phyloP scores from a whole-genome alignment of 2,113 vertebrate species.

The Neodon shergylaensis region DNA sequence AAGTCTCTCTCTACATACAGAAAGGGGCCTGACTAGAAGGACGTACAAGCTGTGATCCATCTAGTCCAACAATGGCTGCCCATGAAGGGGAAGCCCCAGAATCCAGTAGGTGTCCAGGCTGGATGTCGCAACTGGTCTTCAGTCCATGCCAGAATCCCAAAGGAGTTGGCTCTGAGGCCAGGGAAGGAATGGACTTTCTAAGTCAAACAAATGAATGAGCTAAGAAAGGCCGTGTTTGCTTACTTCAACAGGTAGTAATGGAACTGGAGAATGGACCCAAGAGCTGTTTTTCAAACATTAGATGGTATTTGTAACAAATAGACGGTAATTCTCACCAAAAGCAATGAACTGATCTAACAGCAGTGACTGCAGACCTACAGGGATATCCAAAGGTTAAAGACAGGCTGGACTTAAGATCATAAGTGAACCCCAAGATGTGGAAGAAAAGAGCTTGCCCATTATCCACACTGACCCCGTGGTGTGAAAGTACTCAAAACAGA shows the following conservation, averaged over 20 bases:
- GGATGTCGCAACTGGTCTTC: too few species aligned
- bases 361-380: background rate
- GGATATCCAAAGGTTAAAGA: background rate
- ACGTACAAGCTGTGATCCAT: background rate
- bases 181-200: too few species aligned
- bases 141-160: background rate
- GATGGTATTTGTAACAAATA: background rate
- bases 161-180: background rate
- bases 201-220: background rate
- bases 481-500: background rate
- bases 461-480: background rate
- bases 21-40: background rate
- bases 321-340: background rate
- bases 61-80: background rate
- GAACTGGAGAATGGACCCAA: too few species aligned
- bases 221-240: background rate
- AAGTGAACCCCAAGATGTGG: too few species aligned
- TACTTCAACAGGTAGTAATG: background rate
- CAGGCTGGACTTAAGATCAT: background rate
- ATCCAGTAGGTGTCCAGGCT: background rate
- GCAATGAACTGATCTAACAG: background rate
- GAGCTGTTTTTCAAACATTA: background rate
- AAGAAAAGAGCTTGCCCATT: too few species aligned
- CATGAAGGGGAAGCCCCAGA: background rate
- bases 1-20: background rate